phyloP scores from a whole-genome alignment of 2,113 vertebrate genomes.

The Lontra canadensis region DNA sequence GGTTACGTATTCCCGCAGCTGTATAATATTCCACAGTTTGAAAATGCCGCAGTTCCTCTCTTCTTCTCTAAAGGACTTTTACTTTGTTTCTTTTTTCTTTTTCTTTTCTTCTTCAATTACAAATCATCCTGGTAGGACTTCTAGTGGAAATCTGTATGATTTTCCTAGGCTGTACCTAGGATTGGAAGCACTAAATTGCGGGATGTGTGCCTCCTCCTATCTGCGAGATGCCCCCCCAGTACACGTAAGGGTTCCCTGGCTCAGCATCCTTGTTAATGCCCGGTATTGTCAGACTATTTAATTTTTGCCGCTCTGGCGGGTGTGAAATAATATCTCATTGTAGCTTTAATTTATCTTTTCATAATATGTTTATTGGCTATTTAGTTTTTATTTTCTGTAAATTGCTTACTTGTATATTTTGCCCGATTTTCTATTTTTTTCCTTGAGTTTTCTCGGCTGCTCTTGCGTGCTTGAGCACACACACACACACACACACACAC shows the following conservation, averaged over 20 bases:
- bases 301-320: not conserved
- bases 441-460: not conserved
- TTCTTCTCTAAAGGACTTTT: not conserved
- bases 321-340: not conserved
- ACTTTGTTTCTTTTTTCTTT: not conserved
- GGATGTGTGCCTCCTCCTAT: not conserved
- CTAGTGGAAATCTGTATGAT: not conserved
- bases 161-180: not conserved
- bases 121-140: not conserved
- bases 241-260: not conserved
- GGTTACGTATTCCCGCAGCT: not conserved
- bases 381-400: not conserved
- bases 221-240: not conserved
- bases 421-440: not conserved
- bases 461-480: not conserved
- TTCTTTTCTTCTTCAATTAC: not conserved
- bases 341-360: not conserved
- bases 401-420: not conserved
- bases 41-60: not conserved
- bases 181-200: not conserved
- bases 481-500: not conserved
- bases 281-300: not conserved
- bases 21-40: not conserved
- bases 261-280: not conserved
- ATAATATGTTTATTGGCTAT: not conserved